Conservation (phyloP, 2,113 vertebrate species). For the Misgurnus anguillicaudatus region DNA sequence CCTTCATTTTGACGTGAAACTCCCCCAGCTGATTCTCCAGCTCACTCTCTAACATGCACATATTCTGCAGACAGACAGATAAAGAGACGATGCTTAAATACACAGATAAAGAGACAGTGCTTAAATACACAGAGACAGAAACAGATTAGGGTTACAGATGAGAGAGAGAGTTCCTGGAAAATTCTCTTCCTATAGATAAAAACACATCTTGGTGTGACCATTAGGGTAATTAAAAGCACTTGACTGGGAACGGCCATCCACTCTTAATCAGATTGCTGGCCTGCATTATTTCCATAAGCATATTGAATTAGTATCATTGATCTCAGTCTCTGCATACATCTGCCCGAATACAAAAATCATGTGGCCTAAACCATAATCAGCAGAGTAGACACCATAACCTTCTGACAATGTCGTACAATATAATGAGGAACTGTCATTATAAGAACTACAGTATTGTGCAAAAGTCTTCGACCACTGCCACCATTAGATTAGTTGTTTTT, state of each 20-base stretch:
- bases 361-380: slow-evolving; percentile 9
- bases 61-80: slow-evolving; percentile 75
- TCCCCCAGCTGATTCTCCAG: slow-evolving; percentile 94
- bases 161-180: not conserved
- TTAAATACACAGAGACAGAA: not conserved
- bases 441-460: not conserved
- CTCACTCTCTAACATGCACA: slow-evolving; percentile 93
- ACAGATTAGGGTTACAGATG: not conserved
- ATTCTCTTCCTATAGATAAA: not conserved
- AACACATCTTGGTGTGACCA: not conserved
- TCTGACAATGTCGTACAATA: not conserved
- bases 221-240: slow-evolving; percentile 26
- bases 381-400: not conserved
- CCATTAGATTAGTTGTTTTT: no score
- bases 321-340: not conserved
- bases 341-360: not conserved
- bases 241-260: not conserved
- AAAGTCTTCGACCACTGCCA: no score
- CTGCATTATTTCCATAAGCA: slow-evolving; percentile 28
- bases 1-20: slow-evolving; percentile 96
- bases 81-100: not conserved
- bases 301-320: slow-evolving; percentile 2
- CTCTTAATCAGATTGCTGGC: slow-evolving; percentile 26
- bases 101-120: no score
- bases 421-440: not conserved